Percentiles rank a stretch among this genome's conserved stretches.
These are phyloP conservation scores for Hystrix brachyura DNA, from an alignment of 2,113 vertebrate genomes.

Conservation along the genomic window DNA sequence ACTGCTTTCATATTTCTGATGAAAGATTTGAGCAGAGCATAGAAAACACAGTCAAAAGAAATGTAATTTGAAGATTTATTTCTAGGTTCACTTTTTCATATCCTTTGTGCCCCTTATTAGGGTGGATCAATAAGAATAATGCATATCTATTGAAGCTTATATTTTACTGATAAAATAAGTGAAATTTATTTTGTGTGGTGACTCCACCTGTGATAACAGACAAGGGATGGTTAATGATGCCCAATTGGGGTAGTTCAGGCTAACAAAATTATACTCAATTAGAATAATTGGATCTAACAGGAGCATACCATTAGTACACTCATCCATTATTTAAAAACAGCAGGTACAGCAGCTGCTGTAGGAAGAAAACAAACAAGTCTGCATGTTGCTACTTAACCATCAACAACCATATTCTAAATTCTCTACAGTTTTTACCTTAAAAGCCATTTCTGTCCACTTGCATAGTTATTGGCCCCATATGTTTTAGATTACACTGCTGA, in stretches of 20 bases:
- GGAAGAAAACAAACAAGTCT: neutral
- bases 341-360: neutral
- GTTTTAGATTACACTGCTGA: neutral
- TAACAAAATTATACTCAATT: neutral
- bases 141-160: neutral
- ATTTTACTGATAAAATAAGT: neutral
- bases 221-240: neutral
- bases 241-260: neutral
- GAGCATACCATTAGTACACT: neutral
- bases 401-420: neutral
- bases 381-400: neutral
- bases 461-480: neutral
- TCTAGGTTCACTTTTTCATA: conserved; percentile 15
- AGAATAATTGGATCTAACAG: neutral
- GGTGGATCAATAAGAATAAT: conserved; percentile 3
- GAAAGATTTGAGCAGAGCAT: neutral
- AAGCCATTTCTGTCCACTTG: neutral
- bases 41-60: neutral
- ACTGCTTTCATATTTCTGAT: conserved; percentile 35
- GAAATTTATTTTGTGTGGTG: neutral
- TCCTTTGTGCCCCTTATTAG: neutral
- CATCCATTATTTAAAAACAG: conserved; percentile 8
- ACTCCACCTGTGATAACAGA: neutral
- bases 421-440: neutral
- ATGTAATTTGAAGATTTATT: neutral